A percentile compares a stretch with the other conserved stretches of the same genome.
phyloP scores from a whole-genome alignment of 2,888 invertebrate genomes.

The Teinopalpus imperialis region DNA sequence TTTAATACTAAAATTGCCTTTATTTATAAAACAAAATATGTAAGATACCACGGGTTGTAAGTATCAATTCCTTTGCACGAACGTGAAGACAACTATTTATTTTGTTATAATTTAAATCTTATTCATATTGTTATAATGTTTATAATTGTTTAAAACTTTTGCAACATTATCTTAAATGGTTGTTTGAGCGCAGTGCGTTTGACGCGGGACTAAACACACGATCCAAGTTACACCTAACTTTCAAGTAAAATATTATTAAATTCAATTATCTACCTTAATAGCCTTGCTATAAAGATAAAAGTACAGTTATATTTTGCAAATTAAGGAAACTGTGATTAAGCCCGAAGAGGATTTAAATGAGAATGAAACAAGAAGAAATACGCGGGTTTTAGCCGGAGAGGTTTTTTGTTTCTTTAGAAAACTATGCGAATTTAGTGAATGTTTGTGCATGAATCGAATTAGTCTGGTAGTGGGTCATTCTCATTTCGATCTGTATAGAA shows the following conservation, averaged over 20 bases:
- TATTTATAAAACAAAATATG: too few species aligned
- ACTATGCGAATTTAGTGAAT: conserved; percentile 19
- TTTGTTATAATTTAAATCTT: background rate
- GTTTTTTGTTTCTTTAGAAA: background rate
- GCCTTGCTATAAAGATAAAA: background rate
- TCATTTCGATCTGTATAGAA: conserved; percentile 65
- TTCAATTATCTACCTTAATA: background rate
- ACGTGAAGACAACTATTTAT: conserved; percentile 14
- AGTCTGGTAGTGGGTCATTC: conserved; percentile 59
- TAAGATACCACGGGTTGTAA: conserved; percentile 15
- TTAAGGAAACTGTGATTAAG: conserved; percentile 51
- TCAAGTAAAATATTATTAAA: background rate
- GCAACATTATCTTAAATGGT: background rate
- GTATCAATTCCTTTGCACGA: conserved; percentile 1
- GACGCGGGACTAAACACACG: conserved; percentile 38
- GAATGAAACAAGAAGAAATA: conserved; percentile 57
- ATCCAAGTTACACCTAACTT: too few species aligned
- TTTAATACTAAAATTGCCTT: too few species aligned
- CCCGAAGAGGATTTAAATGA: conserved; percentile 70
- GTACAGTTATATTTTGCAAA: conserved; percentile 5
- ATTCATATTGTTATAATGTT: background rate
- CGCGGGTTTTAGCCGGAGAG: background rate
- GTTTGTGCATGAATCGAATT: conserved; percentile 27
- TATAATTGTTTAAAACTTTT: background rate
- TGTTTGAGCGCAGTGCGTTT: conserved; percentile 20